phyloP scores from a whole-genome alignment of 2,888 invertebrate species.

The Altica lythri region DNA sequence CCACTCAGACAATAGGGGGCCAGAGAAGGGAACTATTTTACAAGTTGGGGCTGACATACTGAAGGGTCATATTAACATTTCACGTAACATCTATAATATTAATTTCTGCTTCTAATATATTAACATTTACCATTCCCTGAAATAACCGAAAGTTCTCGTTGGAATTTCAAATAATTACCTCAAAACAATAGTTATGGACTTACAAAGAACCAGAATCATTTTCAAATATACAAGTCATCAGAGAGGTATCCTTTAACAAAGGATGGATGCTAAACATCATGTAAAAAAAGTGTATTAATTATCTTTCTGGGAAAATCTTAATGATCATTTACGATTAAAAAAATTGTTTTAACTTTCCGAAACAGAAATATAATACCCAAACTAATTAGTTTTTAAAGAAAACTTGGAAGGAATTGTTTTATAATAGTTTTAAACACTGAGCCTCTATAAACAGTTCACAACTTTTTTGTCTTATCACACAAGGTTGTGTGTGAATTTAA shows the following conservation, averaged over 20 bases:
- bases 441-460: too few species aligned
- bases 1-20: conserved; percentile 58
- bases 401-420: not conserved
- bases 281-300: conserved; percentile 2
- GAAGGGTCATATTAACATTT: too few species aligned
- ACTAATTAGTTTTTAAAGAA: not conserved
- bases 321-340: not conserved
- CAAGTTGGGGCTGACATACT: conserved; percentile 47
- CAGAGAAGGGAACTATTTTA: conserved; percentile 56
- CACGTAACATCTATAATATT: not conserved
- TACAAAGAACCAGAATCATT: conserved; percentile 11
- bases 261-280: conserved; percentile 5
- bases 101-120: not conserved
- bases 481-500: too few species aligned
- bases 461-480: too few species aligned
- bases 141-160: too few species aligned
- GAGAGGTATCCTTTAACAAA: conserved; percentile 2
- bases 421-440: too few species aligned
- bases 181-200: conserved; percentile 9
- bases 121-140: too few species aligned
- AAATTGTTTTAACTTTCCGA: too few species aligned
- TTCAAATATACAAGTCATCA: conserved; percentile 25
- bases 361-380: not conserved
- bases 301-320: conserved; percentile 6
- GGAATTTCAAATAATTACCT: conserved; percentile 11